Percentiles rank a stretch among this genome's conserved stretches.
phyloP scores from a whole-genome alignment of 2,888 invertebrate genomes.

The Hirudinaria manillensis region DNA sequence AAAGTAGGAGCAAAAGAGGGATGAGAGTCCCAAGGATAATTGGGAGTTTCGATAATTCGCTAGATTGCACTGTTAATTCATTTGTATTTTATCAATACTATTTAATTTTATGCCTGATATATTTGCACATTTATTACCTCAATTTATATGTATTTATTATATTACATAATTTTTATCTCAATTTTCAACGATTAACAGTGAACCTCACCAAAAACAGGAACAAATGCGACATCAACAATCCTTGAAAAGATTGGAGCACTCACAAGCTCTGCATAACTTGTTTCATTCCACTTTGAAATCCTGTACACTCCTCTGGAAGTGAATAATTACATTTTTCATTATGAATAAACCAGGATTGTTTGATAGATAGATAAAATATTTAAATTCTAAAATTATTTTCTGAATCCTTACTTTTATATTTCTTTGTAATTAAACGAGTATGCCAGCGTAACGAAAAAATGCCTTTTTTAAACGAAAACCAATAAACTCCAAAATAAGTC shows the following conservation, averaged over 20 bases:
- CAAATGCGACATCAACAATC: conserved; percentile 9
- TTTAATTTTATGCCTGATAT: no score
- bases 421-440: no score
- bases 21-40: not conserved
- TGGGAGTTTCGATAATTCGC: not conserved
- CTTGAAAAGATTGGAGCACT: conserved; percentile 13
- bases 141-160: no score
- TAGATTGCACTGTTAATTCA: no score
- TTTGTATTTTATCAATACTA: no score
- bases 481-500: no score
- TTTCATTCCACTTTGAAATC: not conserved
- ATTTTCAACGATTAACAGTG: not conserved
- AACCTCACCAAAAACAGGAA: conserved; percentile 4
- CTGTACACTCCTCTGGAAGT: not conserved
- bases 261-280: not conserved
- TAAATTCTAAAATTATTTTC: no score
- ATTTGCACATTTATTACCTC: no score
- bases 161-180: not conserved
- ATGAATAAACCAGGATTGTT: no score
- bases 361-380: no score
- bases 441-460: not conserved
- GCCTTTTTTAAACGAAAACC: not conserved
- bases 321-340: no score
- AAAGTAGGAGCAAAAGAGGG: not conserved
- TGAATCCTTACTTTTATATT: no score